phyloP scores from a whole-genome alignment of 2,113 vertebrate species.

The Promerops cafer region DNA sequence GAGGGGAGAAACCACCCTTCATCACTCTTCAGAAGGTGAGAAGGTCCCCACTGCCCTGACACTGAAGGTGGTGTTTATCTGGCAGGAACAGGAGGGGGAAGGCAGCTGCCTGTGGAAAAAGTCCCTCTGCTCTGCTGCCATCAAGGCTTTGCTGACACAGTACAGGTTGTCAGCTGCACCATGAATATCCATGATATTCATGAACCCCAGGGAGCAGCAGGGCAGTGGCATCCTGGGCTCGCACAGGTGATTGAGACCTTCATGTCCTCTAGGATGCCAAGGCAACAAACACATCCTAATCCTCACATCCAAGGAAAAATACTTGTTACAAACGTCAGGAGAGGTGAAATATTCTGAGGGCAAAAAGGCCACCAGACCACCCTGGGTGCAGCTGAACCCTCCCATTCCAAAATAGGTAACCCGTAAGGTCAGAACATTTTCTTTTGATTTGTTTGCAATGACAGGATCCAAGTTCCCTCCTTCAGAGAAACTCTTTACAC shows the following conservation, averaged over 20 bases:
- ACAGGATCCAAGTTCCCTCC: background rate
- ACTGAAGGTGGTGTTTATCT: background rate
- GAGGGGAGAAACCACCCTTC: background rate
- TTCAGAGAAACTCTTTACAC: background rate
- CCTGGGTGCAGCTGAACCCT: background rate
- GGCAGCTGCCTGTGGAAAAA: background rate
- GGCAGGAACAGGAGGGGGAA: background rate
- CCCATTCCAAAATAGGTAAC: background rate
- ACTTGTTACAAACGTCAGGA: background rate
- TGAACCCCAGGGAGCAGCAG: background rate
- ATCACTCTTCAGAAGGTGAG: fast-evolving
- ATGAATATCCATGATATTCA: fast-evolving
- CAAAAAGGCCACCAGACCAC: background rate
- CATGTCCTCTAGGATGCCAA: background rate
- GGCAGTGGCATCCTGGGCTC: background rate
- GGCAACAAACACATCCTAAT: background rate
- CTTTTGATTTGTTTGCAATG: background rate
- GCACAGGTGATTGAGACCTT: background rate
- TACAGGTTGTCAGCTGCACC: background rate
- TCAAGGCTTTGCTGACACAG: fast-evolving
- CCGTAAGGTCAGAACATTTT: background rate
- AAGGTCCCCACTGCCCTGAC: background rate
- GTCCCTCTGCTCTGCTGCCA: background rate
- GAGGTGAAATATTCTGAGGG: background rate
- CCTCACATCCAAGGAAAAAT: background rate